phyloP scores from a whole-genome alignment of 2,888 invertebrate genomes.

The Clitarchus hookeri region DNA sequence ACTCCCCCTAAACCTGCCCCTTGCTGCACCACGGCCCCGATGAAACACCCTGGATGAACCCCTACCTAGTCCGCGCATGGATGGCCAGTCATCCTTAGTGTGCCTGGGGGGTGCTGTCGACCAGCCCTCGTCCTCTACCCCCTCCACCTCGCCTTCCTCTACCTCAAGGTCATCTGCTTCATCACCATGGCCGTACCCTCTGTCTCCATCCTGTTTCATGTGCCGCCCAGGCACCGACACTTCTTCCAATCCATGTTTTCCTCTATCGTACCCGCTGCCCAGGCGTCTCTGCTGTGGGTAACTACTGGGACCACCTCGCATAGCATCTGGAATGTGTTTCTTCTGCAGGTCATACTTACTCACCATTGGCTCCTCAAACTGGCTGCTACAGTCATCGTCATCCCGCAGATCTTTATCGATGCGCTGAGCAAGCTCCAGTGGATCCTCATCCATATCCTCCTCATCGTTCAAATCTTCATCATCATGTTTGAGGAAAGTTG shows the following conservation, averaged over 20 bases:
- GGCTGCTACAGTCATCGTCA: neutral
- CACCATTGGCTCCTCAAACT: neutral
- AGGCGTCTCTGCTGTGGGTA: neutral
- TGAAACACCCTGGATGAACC: constrained; percentile 30
- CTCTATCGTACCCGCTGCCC: constrained; percentile 48
- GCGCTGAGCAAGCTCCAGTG: neutral
- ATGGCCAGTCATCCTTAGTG: neutral
- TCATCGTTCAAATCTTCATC: neutral
- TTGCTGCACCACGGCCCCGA: constrained; percentile 19
- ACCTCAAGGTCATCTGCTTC: constrained; percentile 23
- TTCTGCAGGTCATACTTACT: neutral
- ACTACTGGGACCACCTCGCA: neutral
- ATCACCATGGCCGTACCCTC: constrained; percentile 35
- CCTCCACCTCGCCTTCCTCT: constrained; percentile 35
- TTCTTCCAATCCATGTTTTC: constrained; percentile 38
- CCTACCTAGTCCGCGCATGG: constrained; percentile 28
- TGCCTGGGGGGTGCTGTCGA: neutral
- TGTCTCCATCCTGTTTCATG: constrained; percentile 27
- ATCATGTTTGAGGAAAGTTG: neutral
- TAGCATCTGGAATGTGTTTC: neutral
- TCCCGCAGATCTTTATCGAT: neutral
- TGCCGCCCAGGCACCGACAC: constrained; percentile 34
- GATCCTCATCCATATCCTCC: neutral
- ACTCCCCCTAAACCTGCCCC: constrained; percentile 28
- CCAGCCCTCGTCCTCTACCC: neutral